phyloP scores from a whole-genome alignment of 2,888 invertebrate genomes.

The Nomada hirtipes region DNA sequence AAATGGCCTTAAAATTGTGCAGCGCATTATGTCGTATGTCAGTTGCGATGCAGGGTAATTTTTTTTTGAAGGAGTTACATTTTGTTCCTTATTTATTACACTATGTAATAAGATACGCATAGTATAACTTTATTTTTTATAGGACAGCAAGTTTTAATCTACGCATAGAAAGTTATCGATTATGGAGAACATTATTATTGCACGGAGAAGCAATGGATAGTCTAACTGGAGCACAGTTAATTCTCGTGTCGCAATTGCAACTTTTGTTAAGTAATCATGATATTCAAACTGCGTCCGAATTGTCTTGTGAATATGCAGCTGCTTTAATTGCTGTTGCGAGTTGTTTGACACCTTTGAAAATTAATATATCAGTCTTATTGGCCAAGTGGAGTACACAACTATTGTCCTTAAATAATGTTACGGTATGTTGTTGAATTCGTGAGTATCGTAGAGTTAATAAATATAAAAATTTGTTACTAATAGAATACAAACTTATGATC shows the following conservation, averaged over 20 bases:
- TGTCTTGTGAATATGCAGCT: conserved; percentile 80
- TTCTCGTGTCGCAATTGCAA: conserved; percentile 76
- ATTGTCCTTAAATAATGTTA: conserved; percentile 61
- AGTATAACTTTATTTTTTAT: conserved; percentile 29
- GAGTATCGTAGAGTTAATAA: conserved; percentile 5
- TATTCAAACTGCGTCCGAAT: conserved; percentile 75
- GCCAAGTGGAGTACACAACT: conserved; percentile 81
- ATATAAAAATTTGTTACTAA: background rate
- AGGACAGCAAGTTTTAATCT: conserved; percentile 71
- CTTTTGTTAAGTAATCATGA: conserved; percentile 77
- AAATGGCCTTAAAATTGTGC: conserved; percentile 84
- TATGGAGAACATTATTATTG: conserved; percentile 79
- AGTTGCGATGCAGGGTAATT: conserved; percentile 83
- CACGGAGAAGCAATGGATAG: conserved; percentile 76
- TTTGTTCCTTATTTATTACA: background rate
- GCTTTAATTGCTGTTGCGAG: conserved; percentile 75
- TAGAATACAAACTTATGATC: conserved; percentile 18
- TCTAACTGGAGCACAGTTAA: conserved; percentile 73
- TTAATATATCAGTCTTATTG: conserved; percentile 73
- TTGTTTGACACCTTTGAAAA: conserved; percentile 68
- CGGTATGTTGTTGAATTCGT: conserved; percentile 65
- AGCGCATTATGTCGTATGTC: conserved; percentile 86
- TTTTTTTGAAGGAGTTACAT: conserved; percentile 6
- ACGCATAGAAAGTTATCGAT: conserved; percentile 79
- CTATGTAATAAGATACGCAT: too few species aligned